Conservation (phyloP, 2,888 invertebrate species). For the Epicampocera succincta region DNA sequence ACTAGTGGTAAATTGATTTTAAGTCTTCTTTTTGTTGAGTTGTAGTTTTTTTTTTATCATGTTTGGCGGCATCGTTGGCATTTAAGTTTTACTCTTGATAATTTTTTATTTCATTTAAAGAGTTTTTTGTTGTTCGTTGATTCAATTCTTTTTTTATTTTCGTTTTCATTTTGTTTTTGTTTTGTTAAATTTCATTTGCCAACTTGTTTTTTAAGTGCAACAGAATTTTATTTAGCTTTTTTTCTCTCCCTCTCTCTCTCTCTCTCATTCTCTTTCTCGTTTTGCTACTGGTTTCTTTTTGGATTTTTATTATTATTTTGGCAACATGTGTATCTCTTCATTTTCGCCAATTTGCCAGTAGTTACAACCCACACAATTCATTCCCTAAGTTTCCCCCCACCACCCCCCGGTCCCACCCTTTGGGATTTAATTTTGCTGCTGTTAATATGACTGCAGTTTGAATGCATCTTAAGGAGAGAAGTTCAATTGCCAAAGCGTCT, state of each 20-base stretch:
- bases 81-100: conserved; percentile 68
- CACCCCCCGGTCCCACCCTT: conserved; percentile 3
- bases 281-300: conserved; percentile 39
- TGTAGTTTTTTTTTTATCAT: conserved; percentile 61
- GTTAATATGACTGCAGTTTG: conserved; percentile 66
- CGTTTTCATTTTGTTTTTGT: conserved; percentile 23
- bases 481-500: conserved; percentile 49
- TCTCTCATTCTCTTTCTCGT: no score
- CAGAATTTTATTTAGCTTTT: conserved; percentile 27
- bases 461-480: conserved; percentile 64
- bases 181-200: conserved; percentile 58
- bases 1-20: conserved; percentile 66
- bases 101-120: conserved; percentile 63
- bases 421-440: conserved; percentile 49
- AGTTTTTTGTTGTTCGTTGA: conserved; percentile 41
- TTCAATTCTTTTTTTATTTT: no score
- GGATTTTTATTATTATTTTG: conserved; percentile 52
- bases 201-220: conserved; percentile 63
- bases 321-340: conserved; percentile 69
- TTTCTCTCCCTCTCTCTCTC: no score
- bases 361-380: conserved; percentile 68
- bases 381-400: not conserved
- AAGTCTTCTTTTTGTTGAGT: conserved; percentile 46
- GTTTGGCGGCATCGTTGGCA: conserved; percentile 68
- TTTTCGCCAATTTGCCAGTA: conserved; percentile 70